phyloP scores from a whole-genome alignment of 2,113 vertebrate species.

The Vulpes lagopus region DNA sequence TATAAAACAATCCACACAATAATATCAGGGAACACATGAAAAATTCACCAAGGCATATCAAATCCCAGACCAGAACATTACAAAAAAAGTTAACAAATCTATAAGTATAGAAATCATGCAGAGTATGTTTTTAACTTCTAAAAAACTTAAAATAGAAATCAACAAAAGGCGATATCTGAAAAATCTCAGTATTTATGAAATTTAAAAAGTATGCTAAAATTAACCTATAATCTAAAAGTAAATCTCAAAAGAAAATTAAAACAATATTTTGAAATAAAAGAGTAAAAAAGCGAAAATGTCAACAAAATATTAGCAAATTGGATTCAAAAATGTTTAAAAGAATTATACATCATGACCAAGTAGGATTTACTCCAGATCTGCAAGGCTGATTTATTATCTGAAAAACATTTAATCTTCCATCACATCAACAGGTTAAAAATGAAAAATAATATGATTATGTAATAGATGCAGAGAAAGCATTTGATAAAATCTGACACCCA shows the following conservation, averaged over 20 bases:
- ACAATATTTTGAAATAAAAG: neutral
- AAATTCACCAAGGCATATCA: neutral
- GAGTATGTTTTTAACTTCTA: neutral
- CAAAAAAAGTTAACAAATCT: neutral
- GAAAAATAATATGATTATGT: neutral
- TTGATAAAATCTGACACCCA: neutral
- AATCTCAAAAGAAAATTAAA: neutral
- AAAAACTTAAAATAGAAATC: neutral
- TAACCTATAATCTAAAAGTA: neutral
- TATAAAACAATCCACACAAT: neutral
- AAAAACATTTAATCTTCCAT: neutral
- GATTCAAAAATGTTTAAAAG: neutral
- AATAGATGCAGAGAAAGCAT: neutral
- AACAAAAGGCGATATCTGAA: neutral
- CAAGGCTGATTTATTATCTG: neutral
- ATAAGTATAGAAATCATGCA: neutral
- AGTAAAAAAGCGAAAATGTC: neutral
- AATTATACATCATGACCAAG: neutral
- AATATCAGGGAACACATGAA: neutral
- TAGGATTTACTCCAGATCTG: neutral
- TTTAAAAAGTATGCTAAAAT: neutral
- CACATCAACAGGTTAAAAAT: neutral
- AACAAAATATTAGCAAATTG: neutral
- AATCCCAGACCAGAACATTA: neutral
- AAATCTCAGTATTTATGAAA: neutral